Base-by-base conservation (phyloP, 2,113 vertebrate species). In the Calonectris borealis region DNA sequence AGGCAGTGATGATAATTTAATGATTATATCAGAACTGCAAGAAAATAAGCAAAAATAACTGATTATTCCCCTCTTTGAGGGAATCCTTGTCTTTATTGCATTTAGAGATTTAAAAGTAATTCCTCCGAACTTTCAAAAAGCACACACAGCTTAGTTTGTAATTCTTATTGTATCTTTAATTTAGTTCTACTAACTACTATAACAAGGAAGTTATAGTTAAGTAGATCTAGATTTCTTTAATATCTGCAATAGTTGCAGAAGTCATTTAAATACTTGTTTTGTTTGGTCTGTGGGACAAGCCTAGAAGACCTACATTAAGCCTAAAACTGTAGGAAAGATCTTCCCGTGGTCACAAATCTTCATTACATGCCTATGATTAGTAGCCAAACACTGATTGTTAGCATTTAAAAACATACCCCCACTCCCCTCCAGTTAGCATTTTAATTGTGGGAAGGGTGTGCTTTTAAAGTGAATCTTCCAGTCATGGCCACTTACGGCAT, bases 281-380 rank as follows among this genome's bases (percentile, higher is more conserved):
- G 0, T 65, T 79, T 5, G 0, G 9, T 71, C 32, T 66, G 12
- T 61, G 46, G 40, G 6, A 60, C 51, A 69, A 79, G 10, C 16
- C 26, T 86, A 26, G 25, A 68, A 66, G 14, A 34, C 21, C 13
- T 46, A 7, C 0, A 0, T 31, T 21, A 57, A 76, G 25, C 69
- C 40, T 68, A 26, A 73, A 93, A 48, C 18, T 36, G 22, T 38
- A 13, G 27, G 24, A 44, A 55, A 18, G 44, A 32, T 60, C 42
- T 82, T 83, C 16, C 22, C 2, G 0, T 75, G 27, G 11, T 83
- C 21, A 55, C 57, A 68, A 31, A 60, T 61, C 25, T 61, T 76
- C 13, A 24, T 62, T 83, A 57, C 2, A 4, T 86, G 20, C 51
- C 36, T 76, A 4, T 27, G 29, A 66, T 52, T 76, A 61, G 46